A percentile compares a stretch with the other conserved stretches of the same genome.
phyloP scores from a whole-genome alignment of 1,140 invertebrate species.

The Brachionus asplanchnoidis region DNA sequence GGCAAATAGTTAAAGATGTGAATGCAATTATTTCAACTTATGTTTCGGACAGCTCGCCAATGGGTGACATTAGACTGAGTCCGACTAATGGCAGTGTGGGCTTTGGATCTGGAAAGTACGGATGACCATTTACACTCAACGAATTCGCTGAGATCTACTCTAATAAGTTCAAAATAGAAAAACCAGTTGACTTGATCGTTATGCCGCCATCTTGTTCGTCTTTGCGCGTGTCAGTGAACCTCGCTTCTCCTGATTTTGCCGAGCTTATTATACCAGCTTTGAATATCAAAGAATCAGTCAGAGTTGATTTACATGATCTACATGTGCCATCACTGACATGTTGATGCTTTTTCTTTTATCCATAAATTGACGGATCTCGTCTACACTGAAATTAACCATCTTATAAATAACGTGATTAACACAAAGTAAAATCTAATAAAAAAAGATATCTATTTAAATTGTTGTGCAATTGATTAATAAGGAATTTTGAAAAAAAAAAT shows the following conservation, averaged over 20 bases:
- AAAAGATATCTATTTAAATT: background rate
- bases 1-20: background rate
- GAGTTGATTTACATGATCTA: constrained; percentile 41
- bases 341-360: constrained; percentile 3
- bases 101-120: background rate
- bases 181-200: constrained; percentile 42
- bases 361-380: constrained; percentile 17
- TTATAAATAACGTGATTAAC: background rate
- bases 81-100: background rate
- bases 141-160: constrained; percentile 1
- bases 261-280: constrained; percentile 6
- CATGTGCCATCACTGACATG: constrained; percentile 38
- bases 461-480: no score
- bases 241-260: background rate
- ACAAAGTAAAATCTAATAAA: background rate
- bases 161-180: constrained; percentile 38
- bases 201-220: constrained; percentile 19
- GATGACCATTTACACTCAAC: constrained; percentile 10
- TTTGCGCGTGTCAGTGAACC: constrained; percentile 29
- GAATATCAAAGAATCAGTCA: constrained; percentile 22
- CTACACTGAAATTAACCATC: background rate
- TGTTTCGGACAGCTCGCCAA: background rate
- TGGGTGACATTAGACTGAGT: background rate
- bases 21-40: constrained; percentile 36
- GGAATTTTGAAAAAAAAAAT: no score